phyloP scores from a whole-genome alignment of 2,888 invertebrate species.

The Cataglyphis altisquamis region DNA sequence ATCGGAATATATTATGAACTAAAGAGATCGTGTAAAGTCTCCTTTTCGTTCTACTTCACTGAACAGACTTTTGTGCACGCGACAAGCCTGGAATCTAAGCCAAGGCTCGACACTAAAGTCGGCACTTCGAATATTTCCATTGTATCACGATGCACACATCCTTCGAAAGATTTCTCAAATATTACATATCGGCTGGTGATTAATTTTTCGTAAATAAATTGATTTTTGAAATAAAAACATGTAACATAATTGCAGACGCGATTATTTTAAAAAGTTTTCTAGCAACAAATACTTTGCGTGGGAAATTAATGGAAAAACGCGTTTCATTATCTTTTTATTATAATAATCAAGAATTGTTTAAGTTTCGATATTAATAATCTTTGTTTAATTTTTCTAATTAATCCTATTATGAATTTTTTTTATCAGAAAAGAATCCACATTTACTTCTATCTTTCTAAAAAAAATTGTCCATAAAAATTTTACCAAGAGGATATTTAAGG shows the following conservation, averaged over 20 bases:
- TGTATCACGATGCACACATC: slow-evolving; percentile 30
- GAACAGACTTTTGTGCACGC: slow-evolving; percentile 65
- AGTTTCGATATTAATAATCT: background rate
- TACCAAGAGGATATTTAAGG: background rate
- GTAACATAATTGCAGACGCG: background rate
- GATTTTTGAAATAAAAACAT: background rate
- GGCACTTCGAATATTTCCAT: slow-evolving; percentile 47
- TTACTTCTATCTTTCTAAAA: background rate
- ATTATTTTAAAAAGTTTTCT: background rate
- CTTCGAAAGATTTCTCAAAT: background rate
- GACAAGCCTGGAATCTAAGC: slow-evolving; percentile 80
- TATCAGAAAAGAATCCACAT: background rate
- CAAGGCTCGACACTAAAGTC: slow-evolving; percentile 75
- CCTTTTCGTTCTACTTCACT: slow-evolving; percentile 60
- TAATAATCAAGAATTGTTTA: background rate
- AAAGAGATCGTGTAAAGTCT: slow-evolving; percentile 15
- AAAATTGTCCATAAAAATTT: background rate
- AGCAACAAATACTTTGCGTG: background rate
- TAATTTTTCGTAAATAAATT: too few species aligned
- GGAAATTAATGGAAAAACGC: background rate
- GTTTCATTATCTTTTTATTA: background rate
- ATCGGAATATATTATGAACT: slow-evolving; percentile 25
- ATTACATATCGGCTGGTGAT: background rate
- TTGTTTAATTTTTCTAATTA: slow-evolving; percentile 1
- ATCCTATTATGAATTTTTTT: background rate